phyloP scores from a whole-genome alignment of 2,888 invertebrate species.

The Campoplex nolae region DNA sequence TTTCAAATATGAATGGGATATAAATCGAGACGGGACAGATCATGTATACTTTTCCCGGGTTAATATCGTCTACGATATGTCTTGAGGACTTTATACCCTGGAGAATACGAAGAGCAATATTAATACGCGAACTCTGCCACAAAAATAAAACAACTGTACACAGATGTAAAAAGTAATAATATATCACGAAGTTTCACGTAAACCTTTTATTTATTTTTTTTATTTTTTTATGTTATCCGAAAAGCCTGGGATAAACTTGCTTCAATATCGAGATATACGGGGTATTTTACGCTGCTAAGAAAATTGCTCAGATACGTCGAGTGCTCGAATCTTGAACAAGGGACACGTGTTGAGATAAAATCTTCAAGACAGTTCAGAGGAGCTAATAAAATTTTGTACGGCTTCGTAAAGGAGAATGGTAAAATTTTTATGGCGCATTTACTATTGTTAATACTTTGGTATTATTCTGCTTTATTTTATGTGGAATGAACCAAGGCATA shows the following conservation, averaged over 20 bases:
- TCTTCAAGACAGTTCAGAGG: conserved; percentile 6
- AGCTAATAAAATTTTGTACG: conserved; percentile 20
- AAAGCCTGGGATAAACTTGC: conserved; percentile 20
- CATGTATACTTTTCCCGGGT: not conserved
- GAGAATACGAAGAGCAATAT: conserved; percentile 27
- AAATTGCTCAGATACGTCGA: conserved; percentile 2
- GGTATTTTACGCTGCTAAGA: not conserved
- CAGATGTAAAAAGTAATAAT: conserved; percentile 1
- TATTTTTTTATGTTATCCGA: not conserved
- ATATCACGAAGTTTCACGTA: not conserved
- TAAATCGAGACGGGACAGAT: not conserved
- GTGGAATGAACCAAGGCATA: not conserved
- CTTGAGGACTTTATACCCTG: conserved; percentile 4
- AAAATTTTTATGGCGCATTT: conserved; percentile 5
- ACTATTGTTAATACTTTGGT: not conserved
- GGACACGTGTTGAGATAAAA: conserved; percentile 19
- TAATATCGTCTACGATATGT: conserved; percentile 29
- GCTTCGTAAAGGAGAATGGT: conserved; percentile 5
- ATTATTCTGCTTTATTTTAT: not conserved
- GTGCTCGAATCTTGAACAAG: not conserved
- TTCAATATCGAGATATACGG: not conserved
- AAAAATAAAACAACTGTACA: not conserved
- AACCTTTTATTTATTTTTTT: not conserved
- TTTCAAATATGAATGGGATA: conserved; percentile 26
- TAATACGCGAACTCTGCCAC: not conserved